phyloP scores from a whole-genome alignment of 2,113 vertebrate species.

The Pelecanus crispus region DNA sequence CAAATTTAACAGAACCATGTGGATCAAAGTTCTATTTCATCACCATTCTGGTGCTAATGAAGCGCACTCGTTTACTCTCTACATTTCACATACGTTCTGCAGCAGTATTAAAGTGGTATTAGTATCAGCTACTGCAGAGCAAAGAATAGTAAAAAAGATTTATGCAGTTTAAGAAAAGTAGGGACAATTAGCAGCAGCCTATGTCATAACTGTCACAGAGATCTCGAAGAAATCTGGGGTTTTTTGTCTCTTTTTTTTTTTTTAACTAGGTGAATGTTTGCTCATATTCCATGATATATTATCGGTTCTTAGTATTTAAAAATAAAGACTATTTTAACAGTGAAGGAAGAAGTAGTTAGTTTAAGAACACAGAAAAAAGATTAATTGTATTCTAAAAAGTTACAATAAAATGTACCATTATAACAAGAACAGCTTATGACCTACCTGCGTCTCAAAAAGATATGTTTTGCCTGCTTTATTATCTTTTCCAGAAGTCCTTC shows the following conservation, averaged over 20 bases:
- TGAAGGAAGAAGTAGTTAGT: background rate
- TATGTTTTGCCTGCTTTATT: conserved; percentile 97
- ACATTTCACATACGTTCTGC: background rate
- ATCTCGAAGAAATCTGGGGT: background rate
- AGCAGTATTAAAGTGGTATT: background rate
- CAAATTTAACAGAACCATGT: background rate
- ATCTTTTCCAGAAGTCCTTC: conserved; percentile 98
- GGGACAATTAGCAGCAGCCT: background rate
- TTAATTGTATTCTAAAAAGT: background rate
- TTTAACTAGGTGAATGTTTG: background rate
- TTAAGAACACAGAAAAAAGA: background rate
- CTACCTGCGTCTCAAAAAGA: conserved; percentile 92
- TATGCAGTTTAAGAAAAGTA: background rate
- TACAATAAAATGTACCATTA: no score
- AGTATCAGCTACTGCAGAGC: background rate
- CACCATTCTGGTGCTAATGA: background rate
- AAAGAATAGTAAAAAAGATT: background rate
- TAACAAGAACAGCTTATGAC: background rate
- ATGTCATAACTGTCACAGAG: background rate
- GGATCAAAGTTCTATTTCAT: background rate
- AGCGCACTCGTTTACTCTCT: background rate
- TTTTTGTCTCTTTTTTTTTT: no score
- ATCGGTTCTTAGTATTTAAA: background rate
- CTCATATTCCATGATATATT: background rate
- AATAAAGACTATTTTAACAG: background rate